Evolutionary conservation across 1,140 invertebrate genomes (phyloP).

Genomic region (Dreissena rostriformis): DNA sequence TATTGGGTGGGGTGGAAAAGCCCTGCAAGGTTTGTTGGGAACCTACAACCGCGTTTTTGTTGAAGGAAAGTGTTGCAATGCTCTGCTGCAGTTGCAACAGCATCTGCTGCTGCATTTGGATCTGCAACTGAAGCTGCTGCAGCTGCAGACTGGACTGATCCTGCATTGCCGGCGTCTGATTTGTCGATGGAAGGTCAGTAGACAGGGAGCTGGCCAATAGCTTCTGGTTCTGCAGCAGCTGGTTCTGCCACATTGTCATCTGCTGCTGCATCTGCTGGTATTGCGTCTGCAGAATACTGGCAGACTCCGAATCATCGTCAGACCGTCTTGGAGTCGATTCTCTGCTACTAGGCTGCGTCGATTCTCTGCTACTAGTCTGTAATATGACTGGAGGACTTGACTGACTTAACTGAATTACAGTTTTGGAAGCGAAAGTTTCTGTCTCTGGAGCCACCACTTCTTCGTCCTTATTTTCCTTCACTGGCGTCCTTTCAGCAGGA

Average conservation of each 20-base stretch:
- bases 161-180: slow-evolving; percentile 36
- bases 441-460: neutral
- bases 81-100: slow-evolving; percentile 70
- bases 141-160: slow-evolving; percentile 59
- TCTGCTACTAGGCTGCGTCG: slow-evolving; percentile 1
- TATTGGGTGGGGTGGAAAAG: neutral
- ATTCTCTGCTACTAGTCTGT: neutral
- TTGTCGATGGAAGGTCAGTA: slow-evolving; percentile 8
- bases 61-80: slow-evolving; percentile 64
- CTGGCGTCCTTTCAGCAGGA: slow-evolving; percentile 55
- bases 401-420: slow-evolving; percentile 35
- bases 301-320: slow-evolving; percentile 53
- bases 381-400: neutral
- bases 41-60: slow-evolving; percentile 45
- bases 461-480: slow-evolving; percentile 31
- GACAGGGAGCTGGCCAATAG: slow-evolving; percentile 59
- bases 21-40: slow-evolving; percentile 23
- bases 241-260: slow-evolving; percentile 70
- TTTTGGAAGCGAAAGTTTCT: slow-evolving; percentile 29
- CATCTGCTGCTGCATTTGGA: slow-evolving; percentile 72
- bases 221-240: slow-evolving; percentile 70
- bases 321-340: neutral
- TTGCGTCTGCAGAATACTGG: slow-evolving; percentile 58
- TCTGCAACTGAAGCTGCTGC: slow-evolving; percentile 67
- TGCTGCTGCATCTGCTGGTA: slow-evolving; percentile 69